These are phyloP conservation scores for Monochamus saltuarius DNA, from an alignment of 1,140 invertebrate genomes.

Conservation along the genomic window DNA sequence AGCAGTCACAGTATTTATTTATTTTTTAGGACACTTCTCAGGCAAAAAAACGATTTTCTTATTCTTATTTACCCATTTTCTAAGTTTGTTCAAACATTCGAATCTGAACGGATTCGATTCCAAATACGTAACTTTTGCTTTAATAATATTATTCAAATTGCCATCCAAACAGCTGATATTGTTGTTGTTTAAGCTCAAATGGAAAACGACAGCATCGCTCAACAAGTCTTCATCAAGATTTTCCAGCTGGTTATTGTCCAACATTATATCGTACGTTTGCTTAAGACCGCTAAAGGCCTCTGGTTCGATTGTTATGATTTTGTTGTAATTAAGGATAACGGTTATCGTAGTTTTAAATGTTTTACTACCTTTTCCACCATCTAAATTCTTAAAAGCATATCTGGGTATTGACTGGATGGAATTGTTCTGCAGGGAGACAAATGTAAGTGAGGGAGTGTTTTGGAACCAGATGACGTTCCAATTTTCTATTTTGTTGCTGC, in stretches of 20 bases:
- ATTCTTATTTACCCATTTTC: slow-evolving; percentile 29
- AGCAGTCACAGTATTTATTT: no score
- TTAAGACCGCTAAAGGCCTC: slow-evolving; percentile 29
- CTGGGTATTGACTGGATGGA: slow-evolving; percentile 25
- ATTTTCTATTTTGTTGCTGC: slow-evolving; percentile 23
- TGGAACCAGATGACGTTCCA: slow-evolving; percentile 34
- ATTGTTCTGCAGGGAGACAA: slow-evolving; percentile 30
- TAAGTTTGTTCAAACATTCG: slow-evolving; percentile 28
- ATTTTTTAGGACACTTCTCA: no score
- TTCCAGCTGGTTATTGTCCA: slow-evolving; percentile 28
- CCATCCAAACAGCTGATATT: slow-evolving; percentile 29
- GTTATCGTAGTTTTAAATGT: slow-evolving; percentile 16
- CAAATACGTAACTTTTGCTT: slow-evolving; percentile 28
- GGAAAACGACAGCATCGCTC: slow-evolving; percentile 15
- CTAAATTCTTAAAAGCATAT: slow-evolving; percentile 28
- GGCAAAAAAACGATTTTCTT: slow-evolving; percentile 22
- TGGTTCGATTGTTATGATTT: slow-evolving; percentile 27
- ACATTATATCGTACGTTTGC: slow-evolving; percentile 29
- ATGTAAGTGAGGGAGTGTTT: slow-evolving; percentile 23
- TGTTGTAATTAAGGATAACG: slow-evolving; percentile 33
- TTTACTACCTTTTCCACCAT: slow-evolving; percentile 20
- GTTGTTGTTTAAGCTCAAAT: slow-evolving; percentile 30
- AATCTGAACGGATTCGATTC: slow-evolving; percentile 30
- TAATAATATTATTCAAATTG: slow-evolving; percentile 25
- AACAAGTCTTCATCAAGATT: slow-evolving; percentile 22